Conservation (phyloP, 2,113 vertebrate species). For the Indicator indicator region DNA sequence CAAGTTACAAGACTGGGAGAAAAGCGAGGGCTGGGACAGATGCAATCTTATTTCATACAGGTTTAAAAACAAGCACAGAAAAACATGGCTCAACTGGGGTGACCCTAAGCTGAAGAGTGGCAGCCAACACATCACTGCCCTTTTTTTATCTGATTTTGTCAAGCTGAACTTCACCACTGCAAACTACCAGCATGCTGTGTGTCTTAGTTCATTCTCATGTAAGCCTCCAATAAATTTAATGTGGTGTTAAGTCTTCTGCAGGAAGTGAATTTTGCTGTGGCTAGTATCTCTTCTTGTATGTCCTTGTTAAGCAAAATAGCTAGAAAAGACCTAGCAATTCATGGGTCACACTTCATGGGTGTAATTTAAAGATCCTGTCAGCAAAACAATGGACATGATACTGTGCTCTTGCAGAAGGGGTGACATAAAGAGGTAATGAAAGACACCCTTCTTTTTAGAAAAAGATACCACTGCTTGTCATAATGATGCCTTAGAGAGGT, state of each 20-base stretch:
- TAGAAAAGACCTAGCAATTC: background rate
- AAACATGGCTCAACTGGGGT: background rate
- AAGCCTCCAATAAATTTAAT: background rate
- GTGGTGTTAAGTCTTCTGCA: background rate
- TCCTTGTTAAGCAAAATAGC: background rate
- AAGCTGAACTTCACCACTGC: background rate
- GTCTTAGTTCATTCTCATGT: background rate
- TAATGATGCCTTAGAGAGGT: background rate
- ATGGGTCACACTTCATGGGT: background rate
- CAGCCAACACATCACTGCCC: background rate
- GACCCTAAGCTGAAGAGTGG: background rate
- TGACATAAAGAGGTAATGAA: background rate
- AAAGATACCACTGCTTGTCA: background rate
- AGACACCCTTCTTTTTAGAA: background rate
- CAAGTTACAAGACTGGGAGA: background rate
- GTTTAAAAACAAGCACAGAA: background rate
- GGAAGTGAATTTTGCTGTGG: background rate
- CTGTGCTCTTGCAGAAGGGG: background rate
- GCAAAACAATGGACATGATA: background rate
- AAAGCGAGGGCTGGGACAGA: background rate
- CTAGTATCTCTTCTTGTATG: background rate
- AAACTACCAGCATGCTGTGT: background rate
- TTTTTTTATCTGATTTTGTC: background rate
- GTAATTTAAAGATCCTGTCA: background rate
- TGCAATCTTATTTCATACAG: background rate